A percentile compares a stretch with the other conserved stretches of the same genome.
These are phyloP conservation scores for Oreotrochilus melanogaster DNA, from an alignment of 2,113 vertebrate genomes.

Conservation along the genomic window DNA sequence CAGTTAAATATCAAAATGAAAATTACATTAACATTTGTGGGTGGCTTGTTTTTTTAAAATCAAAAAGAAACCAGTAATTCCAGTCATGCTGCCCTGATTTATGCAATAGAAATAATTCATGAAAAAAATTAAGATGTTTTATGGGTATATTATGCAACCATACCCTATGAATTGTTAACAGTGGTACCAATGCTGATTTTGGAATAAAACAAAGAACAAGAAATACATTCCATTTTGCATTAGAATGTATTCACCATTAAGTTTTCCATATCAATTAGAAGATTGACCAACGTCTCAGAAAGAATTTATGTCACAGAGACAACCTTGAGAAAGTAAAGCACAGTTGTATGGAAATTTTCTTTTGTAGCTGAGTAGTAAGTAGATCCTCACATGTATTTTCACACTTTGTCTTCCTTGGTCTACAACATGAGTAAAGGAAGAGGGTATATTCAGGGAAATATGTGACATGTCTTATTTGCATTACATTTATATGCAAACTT, in stretches of 20 bases:
- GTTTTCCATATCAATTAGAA: neutral
- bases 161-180: neutral
- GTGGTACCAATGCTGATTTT: neutral
- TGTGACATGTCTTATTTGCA: neutral
- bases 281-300: neutral
- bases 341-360: neutral
- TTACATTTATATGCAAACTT: neutral
- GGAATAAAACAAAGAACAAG: neutral
- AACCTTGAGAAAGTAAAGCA: neutral
- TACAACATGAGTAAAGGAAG: neutral
- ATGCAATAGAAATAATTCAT: neutral
- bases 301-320: neutral
- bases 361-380: neutral
- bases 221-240: neutral
- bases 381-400: neutral
- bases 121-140: neutral
- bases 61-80: slow-evolving; percentile 37
- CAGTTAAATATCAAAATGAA: neutral
- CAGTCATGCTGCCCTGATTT: neutral
- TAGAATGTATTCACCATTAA: neutral
- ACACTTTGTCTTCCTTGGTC: neutral
- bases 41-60: neutral
- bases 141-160: slow-evolving; percentile 9
- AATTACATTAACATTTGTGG: neutral
- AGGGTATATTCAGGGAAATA: neutral